Evolutionary conservation across 1,140 invertebrate species (phyloP), one percentile per base, ranked within the genome.

Genomic region (Solenopsis invicta): DNA sequence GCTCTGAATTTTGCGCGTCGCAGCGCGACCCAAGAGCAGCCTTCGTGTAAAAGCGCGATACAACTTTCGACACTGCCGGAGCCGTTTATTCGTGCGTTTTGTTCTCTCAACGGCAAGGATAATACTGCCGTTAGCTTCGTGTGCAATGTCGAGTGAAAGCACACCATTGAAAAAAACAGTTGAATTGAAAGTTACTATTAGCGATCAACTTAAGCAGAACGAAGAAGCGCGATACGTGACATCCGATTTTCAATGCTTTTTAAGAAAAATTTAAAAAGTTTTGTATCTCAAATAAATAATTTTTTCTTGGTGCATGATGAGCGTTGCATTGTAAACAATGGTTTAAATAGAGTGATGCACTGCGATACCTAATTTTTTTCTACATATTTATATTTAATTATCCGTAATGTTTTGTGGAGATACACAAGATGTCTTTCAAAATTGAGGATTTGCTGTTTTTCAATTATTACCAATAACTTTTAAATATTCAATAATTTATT

Each of bases 1-100:
- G 71, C 80, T 84, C 69, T 24, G 88, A 89, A 89, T 89, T 88
- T 59, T 76, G 88, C 67, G 59, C 59, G 52, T 72, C 87, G 88
- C 54, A 69, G 41, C 50, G 66, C 21, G 78, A 34, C 34, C 45
- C 62, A 54, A 61, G 29, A 82, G 37, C 67, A 54, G 41, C 50
- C 29, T 52, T 52, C 4, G 29, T 80, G 18, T 59, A 66, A 89
- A 89, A 75, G 71, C 84, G 69, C 56, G 54, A 89, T 82, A 85
- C 81, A 71, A 59, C 64, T 86, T 52, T 61, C 82, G 62, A 76
- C 61, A 6, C 24, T 61, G n/a, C 21, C 62, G 52, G 50, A 21
- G 9, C 8, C 72, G 18, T 69, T 62, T 78, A 81, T 87, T 66
- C 45, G 29, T 41, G 41, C 61, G 13, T 34, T 72, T 66, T 84